Base-by-base conservation (phyloP, 2,797 vertebrate species). In the Lutjanus campechanus region DNA sequence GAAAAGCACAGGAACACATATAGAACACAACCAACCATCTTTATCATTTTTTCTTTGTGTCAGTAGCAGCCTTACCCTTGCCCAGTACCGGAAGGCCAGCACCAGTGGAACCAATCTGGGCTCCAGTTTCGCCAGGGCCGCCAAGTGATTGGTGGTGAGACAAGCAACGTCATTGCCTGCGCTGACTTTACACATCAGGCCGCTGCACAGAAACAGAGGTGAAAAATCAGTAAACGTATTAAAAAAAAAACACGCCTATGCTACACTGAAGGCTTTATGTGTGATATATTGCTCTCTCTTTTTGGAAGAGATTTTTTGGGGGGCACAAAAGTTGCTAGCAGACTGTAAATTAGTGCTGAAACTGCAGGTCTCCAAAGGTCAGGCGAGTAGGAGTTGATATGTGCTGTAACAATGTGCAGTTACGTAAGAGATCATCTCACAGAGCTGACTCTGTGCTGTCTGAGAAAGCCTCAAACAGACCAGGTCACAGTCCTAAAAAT, bases 91-190 rank as follows among this genome's bases (percentile, higher is more conserved):
- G 94, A 99, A 99, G 55, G 97, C 97, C 95, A 99, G 91, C 78
- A 98, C 97, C 95, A 99, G 95, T 0, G 98, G 97, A 80, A 96
- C 95, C 89, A 99, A 92, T 78, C 97, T 94, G 67, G 98, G 97
- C 90, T 99, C 98, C 91, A 97, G 92, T 91, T 95, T 96, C 47
- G 96, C 96, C 82, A 99, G 92, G 1, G 97, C 96, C 89, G 98
- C 97, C 92, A 99, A 93, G 86, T 99, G 97, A 91, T 98, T 97
- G 90, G 97, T 98, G 82, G 98, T 99, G 94, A 99, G 97, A 93
- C 97, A 99, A 73, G 98, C 98, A 11, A 98, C 96, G 8, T 99
- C 97, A 76, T 99, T 99, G 71, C 98, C 98, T 64, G 98, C 98
- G 76, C 98, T 99, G 70, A 99, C 98, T 97, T 98, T 98, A 84